Evolutionary conservation across 2,797 vertebrate genomes (phyloP), one percentile per base, ranked within the genome.

Genomic region (Meda fulgida): DNA sequence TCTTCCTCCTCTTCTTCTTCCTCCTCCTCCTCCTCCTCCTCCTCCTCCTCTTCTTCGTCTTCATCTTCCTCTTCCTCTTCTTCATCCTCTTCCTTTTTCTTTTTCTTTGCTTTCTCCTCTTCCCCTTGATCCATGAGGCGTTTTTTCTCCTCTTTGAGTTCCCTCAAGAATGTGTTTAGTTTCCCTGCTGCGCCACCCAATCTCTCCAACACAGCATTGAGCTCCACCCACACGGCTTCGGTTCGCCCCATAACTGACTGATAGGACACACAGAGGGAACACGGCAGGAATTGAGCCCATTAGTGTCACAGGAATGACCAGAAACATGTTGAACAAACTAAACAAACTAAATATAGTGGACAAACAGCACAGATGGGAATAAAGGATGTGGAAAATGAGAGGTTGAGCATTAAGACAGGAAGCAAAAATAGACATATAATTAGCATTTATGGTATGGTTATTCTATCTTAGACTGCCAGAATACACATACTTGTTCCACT

Each of bases 11-110:
- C 90, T 0, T 85, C 90, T 0, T 81, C 89, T 0, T 87, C 93
- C 0, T 93, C 92, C 0, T 90, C 91, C 0, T 91, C 91, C 0
- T 93, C 91, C 0, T 92, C 92, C 0, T 92, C 92, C 0, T 93
- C 93, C 0, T 93, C 93, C 0, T 92, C 93, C 0, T 92, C 92
- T 0, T 93, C 93, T 0, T 92, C 91, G 0, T 91, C 93, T 0
- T 93, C 92, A 0, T 92, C 92, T 0, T 90, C 91, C 0, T 92
- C 92, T 0, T 92, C 92, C 0, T 92, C 92, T 0, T 92, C 92
- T 0, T 93, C 92, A 0, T 92, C 91, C 0, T 85, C 88, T 0
- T 93, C 93, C 0, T 94, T 91, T 0, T 92, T 89, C 1, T 92
- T 85, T 43, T 91, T 83, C 36, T 89, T 92, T 90, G 91, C 72